Conservation (phyloP, 35 echinoderm and acorn worm genomes). For the Holothuria glaberrima region DNA sequence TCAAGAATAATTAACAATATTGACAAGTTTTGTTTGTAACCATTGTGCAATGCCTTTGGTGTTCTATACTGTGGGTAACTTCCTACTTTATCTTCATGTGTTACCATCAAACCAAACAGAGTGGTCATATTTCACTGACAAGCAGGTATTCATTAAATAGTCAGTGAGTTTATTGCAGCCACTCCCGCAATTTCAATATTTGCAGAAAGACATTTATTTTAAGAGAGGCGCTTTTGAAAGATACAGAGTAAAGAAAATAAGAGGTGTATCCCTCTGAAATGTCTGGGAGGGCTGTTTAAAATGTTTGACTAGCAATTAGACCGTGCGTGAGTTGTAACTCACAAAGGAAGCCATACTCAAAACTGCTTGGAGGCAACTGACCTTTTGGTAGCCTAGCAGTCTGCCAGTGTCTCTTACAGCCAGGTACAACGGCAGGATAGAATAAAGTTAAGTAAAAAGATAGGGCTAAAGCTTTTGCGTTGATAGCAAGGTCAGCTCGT, state of each 20-base stretch:
- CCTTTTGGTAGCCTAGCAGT: slow-evolving; percentile 36
- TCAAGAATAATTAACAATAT: no score
- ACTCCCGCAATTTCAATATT: slow-evolving; percentile 32
- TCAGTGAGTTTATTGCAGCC: no score
- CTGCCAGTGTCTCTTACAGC: not conserved
- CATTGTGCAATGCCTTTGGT: no score
- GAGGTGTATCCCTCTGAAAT: slow-evolving; percentile 4
- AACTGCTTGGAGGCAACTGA: not conserved
- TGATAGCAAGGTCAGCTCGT: slow-evolving; percentile 11
- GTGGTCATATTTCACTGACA: no score
- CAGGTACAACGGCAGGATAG: not conserved
- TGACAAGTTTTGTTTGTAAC: no score
- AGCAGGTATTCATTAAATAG: no score
- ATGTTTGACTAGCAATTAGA: slow-evolving; percentile 43
- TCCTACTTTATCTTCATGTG: no score
- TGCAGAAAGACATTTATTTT: slow-evolving; percentile 8
- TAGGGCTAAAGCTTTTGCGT: not conserved
- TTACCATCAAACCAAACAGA: no score
- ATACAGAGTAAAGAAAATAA: slow-evolving; percentile 23
- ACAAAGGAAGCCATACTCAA: slow-evolving; percentile 7
- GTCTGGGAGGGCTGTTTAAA: slow-evolving; percentile 10
- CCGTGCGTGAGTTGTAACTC: not conserved
- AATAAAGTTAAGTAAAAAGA: not conserved
- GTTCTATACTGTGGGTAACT: no score
- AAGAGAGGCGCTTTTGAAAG: not conserved